These are phyloP conservation scores for Chloroceryle inda DNA, from an alignment of 2,797 vertebrate genomes.

Conservation along the genomic window DNA sequence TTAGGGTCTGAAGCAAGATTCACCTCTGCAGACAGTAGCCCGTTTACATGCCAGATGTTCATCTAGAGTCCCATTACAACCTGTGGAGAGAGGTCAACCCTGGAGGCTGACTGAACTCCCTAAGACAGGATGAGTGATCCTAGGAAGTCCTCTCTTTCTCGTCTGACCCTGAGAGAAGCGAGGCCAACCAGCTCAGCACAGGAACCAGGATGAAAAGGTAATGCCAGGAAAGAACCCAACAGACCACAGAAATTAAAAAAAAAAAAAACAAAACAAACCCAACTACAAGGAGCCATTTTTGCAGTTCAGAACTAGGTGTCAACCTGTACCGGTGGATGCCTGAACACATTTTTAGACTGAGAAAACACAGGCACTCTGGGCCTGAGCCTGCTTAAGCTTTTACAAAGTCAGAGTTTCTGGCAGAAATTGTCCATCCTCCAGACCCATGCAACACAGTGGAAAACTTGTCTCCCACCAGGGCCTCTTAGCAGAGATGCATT, in stretches of 20 bases:
- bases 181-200: neutral
- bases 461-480: neutral
- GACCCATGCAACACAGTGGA: rapidly evolving
- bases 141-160: neutral
- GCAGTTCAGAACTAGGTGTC: neutral
- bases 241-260: neutral
- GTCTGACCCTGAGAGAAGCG: neutral
- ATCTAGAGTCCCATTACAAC: neutral
- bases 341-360: neutral
- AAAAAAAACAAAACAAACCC: neutral
- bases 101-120: neutral
- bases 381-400: neutral
- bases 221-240: rapidly evolving
- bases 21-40: neutral
- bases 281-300: neutral
- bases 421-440: neutral
- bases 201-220: neutral
- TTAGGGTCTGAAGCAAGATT: neutral
- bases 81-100: neutral
- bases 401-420: neutral
- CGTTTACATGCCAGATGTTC: neutral
- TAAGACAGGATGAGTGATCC: neutral
- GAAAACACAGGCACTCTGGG: too few relatives aligned
- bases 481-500: neutral
- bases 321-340: rapidly evolving